phyloP scores from a whole-genome alignment of 2,888 invertebrate genomes.

The Eupithecia dodoneata region DNA sequence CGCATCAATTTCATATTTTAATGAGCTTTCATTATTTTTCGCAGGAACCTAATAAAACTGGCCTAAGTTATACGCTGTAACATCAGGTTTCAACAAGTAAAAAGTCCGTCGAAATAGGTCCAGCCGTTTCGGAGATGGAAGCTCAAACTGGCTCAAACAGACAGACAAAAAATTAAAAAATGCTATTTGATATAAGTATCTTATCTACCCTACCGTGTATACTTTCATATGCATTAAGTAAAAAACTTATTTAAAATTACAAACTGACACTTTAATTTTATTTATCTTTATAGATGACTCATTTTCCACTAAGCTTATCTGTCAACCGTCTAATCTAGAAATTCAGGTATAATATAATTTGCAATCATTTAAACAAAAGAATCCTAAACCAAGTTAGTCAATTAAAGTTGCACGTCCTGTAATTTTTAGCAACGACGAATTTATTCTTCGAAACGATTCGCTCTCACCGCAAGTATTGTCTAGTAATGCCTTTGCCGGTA shows the following conservation, averaged over 20 bases:
- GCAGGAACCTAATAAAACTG: neutral
- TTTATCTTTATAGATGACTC: no score
- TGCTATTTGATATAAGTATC: no score
- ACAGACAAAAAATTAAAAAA: no score
- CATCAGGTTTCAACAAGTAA: neutral
- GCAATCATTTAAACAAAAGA: neutral
- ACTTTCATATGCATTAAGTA: neutral
- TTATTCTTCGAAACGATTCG: conserved; percentile 58
- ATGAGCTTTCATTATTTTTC: neutral
- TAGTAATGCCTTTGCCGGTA: conserved; percentile 52
- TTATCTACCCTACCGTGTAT: no score
- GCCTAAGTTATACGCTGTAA: neutral
- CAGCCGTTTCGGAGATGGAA: neutral
- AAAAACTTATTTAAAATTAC: neutral
- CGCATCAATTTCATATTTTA: neutral
- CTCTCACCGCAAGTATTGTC: conserved; percentile 68
- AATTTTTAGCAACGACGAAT: conserved; percentile 52
- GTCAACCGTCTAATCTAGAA: no score
- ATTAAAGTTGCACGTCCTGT: conserved; percentile 43
- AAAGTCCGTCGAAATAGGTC: neutral
- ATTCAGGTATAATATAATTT: neutral
- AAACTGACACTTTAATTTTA: neutral
- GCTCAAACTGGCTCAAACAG: neutral
- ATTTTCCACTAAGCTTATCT: no score
- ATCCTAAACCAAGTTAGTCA: neutral